phyloP scores from a whole-genome alignment of 2,797 vertebrate genomes.

The Rhinoraja longicauda region DNA sequence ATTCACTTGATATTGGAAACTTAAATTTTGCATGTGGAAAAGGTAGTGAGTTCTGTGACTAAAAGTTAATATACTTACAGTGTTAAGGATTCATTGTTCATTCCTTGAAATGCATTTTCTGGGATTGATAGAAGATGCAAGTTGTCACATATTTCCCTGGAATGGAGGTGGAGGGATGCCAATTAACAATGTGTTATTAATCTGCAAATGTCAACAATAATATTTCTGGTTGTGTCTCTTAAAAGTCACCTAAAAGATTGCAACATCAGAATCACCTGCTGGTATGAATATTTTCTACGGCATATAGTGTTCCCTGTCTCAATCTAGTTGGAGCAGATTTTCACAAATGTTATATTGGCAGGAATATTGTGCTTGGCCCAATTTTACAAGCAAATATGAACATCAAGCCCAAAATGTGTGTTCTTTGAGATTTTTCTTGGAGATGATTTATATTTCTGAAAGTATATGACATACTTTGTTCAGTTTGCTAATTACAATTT shows the following conservation, averaged over 20 bases:
- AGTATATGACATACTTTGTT: background rate
- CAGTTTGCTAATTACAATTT: background rate
- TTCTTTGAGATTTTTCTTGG: background rate
- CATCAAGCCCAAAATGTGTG: background rate
- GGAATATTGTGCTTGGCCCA: background rate
- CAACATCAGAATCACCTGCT: background rate
- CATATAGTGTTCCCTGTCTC: background rate
- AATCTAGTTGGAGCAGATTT: background rate
- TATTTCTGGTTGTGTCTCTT: too few species aligned
- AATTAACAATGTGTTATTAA: background rate
- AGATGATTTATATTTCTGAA: background rate
- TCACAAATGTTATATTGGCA: background rate
- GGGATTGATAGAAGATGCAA: conserved; percentile 60
- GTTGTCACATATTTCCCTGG: conserved; percentile 69
- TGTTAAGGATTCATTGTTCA: conserved; percentile 62
- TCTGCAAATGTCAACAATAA: background rate
- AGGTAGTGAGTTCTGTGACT: background rate
- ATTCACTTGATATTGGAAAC: background rate
- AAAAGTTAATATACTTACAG: conserved; percentile 57
- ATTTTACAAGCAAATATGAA: background rate
- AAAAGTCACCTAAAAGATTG: background rate
- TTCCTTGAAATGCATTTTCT: conserved; percentile 62
- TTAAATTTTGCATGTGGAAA: background rate
- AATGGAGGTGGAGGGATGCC: background rate
- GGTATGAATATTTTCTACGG: background rate